A percentile compares a stretch with the other conserved stretches of the same genome.
Conservation (phyloP, 2,888 invertebrate genomes). For the Heliconius hortense region DNA sequence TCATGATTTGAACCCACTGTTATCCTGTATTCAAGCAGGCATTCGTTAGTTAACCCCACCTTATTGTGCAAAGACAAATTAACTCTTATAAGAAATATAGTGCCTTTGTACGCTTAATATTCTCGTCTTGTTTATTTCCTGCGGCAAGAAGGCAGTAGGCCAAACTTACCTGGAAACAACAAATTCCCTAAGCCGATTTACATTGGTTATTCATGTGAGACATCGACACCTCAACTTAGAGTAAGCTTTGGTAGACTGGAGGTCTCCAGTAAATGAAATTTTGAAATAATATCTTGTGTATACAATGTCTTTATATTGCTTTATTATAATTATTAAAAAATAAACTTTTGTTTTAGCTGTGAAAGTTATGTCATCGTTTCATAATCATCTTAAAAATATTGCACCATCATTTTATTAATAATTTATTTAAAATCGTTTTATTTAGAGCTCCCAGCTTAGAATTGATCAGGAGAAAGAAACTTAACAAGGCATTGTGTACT, state of each 20-base stretch:
- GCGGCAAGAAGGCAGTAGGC: background rate
- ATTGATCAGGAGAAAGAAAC: too few relatives aligned
- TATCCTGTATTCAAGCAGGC: background rate
- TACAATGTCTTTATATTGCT: too few relatives aligned
- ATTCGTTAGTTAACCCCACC: background rate
- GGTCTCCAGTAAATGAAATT: background rate
- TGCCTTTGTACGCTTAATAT: background rate
- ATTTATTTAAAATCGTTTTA: too few relatives aligned
- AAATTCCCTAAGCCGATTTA: constrained; percentile 6
- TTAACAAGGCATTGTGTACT: too few relatives aligned
- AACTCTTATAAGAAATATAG: background rate
- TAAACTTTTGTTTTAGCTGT: too few relatives aligned
- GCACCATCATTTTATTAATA: too few relatives aligned
- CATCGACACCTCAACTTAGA: background rate
- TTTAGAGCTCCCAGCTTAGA: too few relatives aligned
- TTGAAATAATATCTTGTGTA: background rate
- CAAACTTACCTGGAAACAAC: constrained; percentile 3
- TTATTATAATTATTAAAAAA: too few relatives aligned
- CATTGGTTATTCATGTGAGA: constrained; percentile 12
- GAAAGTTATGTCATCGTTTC: too few relatives aligned
- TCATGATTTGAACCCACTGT: background rate
- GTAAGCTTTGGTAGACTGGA: background rate
- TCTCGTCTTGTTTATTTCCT: background rate
- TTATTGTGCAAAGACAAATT: background rate
- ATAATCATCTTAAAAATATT: too few relatives aligned